phyloP scores from a whole-genome alignment of 1,140 invertebrate species.

The Carposina sasakii region DNA sequence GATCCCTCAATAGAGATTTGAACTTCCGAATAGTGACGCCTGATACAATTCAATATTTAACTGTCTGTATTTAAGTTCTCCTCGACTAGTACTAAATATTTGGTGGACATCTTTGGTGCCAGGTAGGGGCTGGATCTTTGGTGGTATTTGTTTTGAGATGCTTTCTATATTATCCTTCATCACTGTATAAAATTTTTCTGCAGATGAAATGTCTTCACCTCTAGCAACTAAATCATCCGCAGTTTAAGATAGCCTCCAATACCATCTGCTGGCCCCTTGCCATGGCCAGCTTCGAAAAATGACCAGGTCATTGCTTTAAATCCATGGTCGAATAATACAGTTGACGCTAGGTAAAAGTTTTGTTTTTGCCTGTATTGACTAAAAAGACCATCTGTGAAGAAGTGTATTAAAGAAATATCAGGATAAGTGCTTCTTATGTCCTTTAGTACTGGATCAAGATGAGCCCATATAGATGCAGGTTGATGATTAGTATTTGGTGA shows the following conservation, averaged over 20 bases:
- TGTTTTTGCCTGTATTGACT: constrained; percentile 4
- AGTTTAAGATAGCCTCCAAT: constrained; percentile 1
- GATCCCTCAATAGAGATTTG: too few relatives aligned
- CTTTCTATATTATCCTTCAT: not conserved
- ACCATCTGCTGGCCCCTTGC: too few relatives aligned
- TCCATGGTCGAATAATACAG: not conserved
- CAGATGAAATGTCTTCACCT: not conserved
- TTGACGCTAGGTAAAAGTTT: constrained; percentile 5
- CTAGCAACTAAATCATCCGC: not conserved
- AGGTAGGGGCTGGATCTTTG: not conserved
- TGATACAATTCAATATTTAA: too few relatives aligned
- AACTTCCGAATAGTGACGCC: too few relatives aligned
- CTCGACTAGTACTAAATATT: not conserved
- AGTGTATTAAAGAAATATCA: not conserved
- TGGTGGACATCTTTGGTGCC: constrained; percentile 7
- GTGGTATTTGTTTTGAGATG: not conserved
- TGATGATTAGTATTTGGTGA: constrained; percentile 11
- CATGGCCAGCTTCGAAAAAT: constrained; percentile 6
- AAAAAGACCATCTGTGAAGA: not conserved
- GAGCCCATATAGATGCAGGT: constrained; percentile 23
- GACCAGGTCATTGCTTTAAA: constrained; percentile 5
- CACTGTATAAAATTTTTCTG: not conserved
- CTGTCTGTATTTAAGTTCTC: constrained; percentile 1
- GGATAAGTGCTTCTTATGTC: not conserved
- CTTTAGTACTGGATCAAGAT: constrained; percentile 14